These are phyloP conservation scores for Furcula furcula DNA, from an alignment of 2,888 invertebrate species.

Conservation along the genomic window DNA sequence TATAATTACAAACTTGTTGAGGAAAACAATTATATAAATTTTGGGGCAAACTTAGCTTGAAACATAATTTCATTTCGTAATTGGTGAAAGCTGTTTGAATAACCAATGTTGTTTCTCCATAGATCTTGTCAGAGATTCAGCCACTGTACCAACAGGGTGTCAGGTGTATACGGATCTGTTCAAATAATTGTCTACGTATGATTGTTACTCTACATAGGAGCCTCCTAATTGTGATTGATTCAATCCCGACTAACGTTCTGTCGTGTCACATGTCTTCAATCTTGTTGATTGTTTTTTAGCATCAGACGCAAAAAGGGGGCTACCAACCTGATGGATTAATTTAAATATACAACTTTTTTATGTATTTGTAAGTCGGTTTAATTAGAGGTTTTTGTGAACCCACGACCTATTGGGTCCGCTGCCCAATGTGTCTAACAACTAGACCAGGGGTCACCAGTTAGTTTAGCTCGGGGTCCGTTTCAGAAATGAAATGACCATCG, in stretches of 20 bases:
- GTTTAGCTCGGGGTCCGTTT: slow-evolving; percentile 6
- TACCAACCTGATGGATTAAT: no score
- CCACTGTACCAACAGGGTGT: slow-evolving; percentile 4
- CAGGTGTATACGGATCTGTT: slow-evolving; percentile 4
- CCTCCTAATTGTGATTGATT: slow-evolving; percentile 29
- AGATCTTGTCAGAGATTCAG: not conserved
- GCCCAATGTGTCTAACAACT: no score
- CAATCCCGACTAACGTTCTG: slow-evolving; percentile 17
- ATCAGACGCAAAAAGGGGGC: no score
- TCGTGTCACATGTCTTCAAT: slow-evolving; percentile 19
- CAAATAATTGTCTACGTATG: slow-evolving; percentile 7
- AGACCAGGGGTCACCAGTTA: no score
- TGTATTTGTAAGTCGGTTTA: no score
- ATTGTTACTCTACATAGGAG: slow-evolving; percentile 12
- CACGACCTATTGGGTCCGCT: no score
- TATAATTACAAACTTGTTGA: no score
- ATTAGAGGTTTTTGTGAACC: no score
- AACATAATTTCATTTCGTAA: no score
- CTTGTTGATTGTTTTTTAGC: slow-evolving; percentile 7
- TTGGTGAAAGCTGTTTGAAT: not conserved
- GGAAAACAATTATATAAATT: no score
- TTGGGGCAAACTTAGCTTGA: no score
- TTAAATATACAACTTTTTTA: no score
- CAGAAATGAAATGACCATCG: not conserved
- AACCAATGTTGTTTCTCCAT: not conserved